Percentiles rank a stretch among this genome's conserved stretches.
These are phyloP conservation scores for Sturnira hondurensis DNA, from an alignment of 2,113 vertebrate genomes.

Conservation along the genomic window DNA sequence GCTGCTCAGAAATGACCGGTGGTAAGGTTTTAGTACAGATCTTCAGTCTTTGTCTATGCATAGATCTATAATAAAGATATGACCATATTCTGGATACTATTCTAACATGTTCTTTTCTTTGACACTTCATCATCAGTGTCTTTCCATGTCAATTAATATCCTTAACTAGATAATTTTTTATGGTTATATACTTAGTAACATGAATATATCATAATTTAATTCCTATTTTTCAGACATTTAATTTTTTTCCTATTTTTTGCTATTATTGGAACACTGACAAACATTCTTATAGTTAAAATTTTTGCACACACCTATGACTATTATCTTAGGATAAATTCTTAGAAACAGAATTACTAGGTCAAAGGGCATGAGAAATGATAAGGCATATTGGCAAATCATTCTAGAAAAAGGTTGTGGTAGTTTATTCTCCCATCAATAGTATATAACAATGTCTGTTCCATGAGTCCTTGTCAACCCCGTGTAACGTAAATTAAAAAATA, in stretches of 20 bases:
- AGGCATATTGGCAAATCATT: background rate
- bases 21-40: background rate
- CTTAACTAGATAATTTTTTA: conserved; percentile 14
- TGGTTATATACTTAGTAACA: background rate
- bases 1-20: background rate
- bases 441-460: background rate
- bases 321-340: conserved; percentile 15
- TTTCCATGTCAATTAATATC: conserved; percentile 3
- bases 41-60: background rate
- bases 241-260: conserved; percentile 7
- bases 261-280: background rate
- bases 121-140: background rate
- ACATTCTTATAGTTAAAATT: conserved; percentile 25
- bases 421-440: conserved; percentile 15
- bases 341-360: conserved; percentile 7
- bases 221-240: conserved; percentile 34
- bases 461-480: background rate
- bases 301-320: background rate
- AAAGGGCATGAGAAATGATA: conserved; percentile 16
- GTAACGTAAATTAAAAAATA: background rate
- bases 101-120: conserved; percentile 28
- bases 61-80: background rate
- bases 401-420: conserved; percentile 12
- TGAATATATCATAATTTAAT: background rate
- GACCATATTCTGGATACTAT: background rate